A percentile compares a stretch with the other conserved stretches of the same genome.
Conservation (phyloP, 2,888 invertebrate species). For the Pardosa pseudoannulata region DNA sequence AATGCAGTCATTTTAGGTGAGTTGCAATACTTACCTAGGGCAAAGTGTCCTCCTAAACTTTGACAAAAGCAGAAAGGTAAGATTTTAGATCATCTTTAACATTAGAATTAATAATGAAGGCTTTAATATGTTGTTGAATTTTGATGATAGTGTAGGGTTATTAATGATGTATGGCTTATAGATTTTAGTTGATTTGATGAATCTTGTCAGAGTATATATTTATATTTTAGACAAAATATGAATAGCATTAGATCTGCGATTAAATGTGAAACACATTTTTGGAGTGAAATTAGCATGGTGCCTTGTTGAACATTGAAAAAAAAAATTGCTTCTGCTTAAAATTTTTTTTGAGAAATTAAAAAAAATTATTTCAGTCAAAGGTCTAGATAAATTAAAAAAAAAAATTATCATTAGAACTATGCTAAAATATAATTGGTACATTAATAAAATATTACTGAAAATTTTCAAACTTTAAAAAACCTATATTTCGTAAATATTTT, state of each 20-base stretch:
- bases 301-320: constrained; percentile 32
- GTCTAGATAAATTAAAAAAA: too few species aligned
- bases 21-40: constrained; percentile 14
- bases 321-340: background rate
- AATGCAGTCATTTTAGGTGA: constrained; percentile 25
- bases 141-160: background rate
- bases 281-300: constrained; percentile 51
- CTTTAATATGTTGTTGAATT: constrained; percentile 12
- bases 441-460: too few species aligned
- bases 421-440: too few species aligned
- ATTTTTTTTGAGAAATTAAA: background rate
- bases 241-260: constrained; percentile 29
- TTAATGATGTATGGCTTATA: constrained; percentile 26
- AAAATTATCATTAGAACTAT: too few species aligned
- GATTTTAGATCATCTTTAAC: background rate
- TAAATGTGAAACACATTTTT: background rate
- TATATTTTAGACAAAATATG: constrained; percentile 50
- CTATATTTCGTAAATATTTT: too few species aligned
- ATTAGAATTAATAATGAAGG: background rate
- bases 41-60: background rate
- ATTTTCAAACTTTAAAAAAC: too few species aligned
- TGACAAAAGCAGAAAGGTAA: background rate
- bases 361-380: background rate
- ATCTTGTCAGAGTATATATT: constrained; percentile 41
- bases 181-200: constrained; percentile 44